A percentile compares a stretch with the other conserved stretches of the same genome.
Conservation (phyloP, 2,113 vertebrate species). For the Cryptotis parvus region DNA sequence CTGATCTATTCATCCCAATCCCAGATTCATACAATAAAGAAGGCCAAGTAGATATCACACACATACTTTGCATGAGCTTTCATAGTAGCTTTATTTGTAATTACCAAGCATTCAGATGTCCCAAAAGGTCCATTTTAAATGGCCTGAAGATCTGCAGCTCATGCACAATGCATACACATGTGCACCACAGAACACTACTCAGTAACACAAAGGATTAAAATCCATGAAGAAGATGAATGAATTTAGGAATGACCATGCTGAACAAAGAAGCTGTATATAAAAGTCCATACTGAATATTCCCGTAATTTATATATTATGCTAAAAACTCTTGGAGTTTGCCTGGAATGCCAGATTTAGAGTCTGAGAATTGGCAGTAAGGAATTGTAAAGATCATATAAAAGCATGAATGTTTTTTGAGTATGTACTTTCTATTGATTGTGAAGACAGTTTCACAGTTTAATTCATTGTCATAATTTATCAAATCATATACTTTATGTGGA, state of each 20-base stretch:
- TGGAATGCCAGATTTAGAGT: not conserved
- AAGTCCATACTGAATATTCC: not conserved
- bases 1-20: not conserved
- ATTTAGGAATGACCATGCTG: not conserved
- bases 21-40: not conserved
- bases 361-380: not conserved
- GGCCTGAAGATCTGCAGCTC: not conserved
- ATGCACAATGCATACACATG: not conserved
- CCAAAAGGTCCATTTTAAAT: not conserved
- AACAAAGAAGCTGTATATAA: not conserved
- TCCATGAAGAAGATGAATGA: not conserved
- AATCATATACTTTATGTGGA: not conserved
- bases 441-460: not conserved
- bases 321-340: not conserved
- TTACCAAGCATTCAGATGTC: not conserved
- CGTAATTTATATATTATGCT: not conserved
- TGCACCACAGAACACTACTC: not conserved
- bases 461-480: not conserved
- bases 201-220: not conserved
- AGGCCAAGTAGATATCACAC: not conserved
- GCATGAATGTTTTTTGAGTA: not conserved
- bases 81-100: slow-evolving; percentile 29
- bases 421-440: not conserved
- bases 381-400: not conserved
- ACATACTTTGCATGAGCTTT: slow-evolving; percentile 14